Conservation (phyloP, 1,140 invertebrate species). For the Meloidogyne chitwoodi region DNA sequence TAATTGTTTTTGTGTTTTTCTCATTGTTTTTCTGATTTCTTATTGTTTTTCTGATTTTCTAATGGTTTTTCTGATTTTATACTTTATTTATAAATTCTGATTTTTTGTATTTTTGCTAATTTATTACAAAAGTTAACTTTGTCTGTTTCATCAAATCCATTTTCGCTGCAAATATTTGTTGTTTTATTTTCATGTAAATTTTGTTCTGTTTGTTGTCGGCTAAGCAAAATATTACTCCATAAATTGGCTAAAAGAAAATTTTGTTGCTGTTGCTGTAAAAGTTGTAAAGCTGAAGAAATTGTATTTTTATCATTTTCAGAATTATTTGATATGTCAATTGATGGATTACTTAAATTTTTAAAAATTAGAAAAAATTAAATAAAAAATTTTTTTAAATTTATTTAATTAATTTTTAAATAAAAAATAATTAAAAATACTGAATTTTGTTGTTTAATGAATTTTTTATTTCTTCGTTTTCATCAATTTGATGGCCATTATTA, state of each 20-base stretch:
- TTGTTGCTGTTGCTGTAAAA: constrained; percentile 1
- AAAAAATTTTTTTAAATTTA: not conserved
- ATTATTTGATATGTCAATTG: not conserved
- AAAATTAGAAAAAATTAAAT: too few species aligned
- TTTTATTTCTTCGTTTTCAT: not conserved
- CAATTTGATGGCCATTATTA: too few species aligned
- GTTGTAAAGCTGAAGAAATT: not conserved
- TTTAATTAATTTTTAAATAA: not conserved
- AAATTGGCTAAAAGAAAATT: not conserved
- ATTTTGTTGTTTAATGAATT: not conserved
- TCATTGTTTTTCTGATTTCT: too few species aligned
- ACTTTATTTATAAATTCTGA: too few species aligned
- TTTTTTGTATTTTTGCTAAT: not conserved
- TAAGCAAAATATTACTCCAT: constrained; percentile 10
- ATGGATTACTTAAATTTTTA: not conserved
- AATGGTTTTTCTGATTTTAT: too few species aligned
- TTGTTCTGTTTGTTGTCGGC: not conserved
- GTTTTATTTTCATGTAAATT: not conserved
- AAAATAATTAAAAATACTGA: not conserved
- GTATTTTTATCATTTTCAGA: not conserved
- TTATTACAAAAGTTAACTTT: not conserved
- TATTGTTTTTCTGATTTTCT: too few species aligned
- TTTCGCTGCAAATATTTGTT: not conserved
- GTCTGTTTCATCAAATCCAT: not conserved
- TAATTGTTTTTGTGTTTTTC: too few species aligned